Evolutionary conservation across 2,888 invertebrate genomes (phyloP).

Genomic region (Ophraella communa): DNA sequence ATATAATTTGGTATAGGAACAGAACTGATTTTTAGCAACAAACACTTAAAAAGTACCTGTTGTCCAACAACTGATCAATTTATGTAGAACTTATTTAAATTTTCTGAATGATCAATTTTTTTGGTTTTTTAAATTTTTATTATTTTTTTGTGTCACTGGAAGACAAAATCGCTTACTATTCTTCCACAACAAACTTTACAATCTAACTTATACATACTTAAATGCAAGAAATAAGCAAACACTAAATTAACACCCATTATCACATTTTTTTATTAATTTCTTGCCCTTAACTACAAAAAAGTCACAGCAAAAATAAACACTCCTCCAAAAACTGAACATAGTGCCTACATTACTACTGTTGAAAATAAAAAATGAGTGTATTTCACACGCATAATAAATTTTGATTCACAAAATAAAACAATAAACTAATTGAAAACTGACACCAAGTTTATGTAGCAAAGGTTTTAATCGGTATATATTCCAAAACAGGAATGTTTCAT

Average conservation of each 20-base stretch:
- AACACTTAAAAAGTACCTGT: slow-evolving; percentile 10
- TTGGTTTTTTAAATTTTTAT: slow-evolving; percentile 37
- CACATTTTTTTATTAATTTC: slow-evolving; percentile 47
- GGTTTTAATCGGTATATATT: not conserved
- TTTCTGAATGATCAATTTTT: slow-evolving; percentile 18
- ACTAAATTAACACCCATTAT: slow-evolving; percentile 47
- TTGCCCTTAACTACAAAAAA: slow-evolving; percentile 27
- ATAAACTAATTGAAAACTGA: too few relatives aligned
- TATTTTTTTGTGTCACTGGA: slow-evolving; percentile 56
- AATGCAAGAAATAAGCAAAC: slow-evolving; percentile 51
- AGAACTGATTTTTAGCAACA: slow-evolving; percentile 26
- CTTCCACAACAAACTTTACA: slow-evolving; percentile 49
- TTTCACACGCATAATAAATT: too few relatives aligned
- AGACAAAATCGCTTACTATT: slow-evolving; percentile 46
- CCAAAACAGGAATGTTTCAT: not conserved
- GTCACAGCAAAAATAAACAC: slow-evolving; percentile 4
- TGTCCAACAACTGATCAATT: slow-evolving; percentile 9
- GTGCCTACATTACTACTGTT: too few relatives aligned
- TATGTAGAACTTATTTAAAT: slow-evolving; percentile 15
- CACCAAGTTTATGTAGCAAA: not conserved
- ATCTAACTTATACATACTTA: slow-evolving; percentile 47
- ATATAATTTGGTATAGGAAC: slow-evolving; percentile 31
- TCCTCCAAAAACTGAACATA: not conserved
- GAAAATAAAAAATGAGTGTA: too few relatives aligned
- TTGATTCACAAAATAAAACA: too few relatives aligned